A percentile compares a stretch with the other conserved stretches of the same genome.
Evolutionary conservation across 2,797 vertebrate genomes (phyloP).

Genomic region (Galago senegalensis): DNA sequence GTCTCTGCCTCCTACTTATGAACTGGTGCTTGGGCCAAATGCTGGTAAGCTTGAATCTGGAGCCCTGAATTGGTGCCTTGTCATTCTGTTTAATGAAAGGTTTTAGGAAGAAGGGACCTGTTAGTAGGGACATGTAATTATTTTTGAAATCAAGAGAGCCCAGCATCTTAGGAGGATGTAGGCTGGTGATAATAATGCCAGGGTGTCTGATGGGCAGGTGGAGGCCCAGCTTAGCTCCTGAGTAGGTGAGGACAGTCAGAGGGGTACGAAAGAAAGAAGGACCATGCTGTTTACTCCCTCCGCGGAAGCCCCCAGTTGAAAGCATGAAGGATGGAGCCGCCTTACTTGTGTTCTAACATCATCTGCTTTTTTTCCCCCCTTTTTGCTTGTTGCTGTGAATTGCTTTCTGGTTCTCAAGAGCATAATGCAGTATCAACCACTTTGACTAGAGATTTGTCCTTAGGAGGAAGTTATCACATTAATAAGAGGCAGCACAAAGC

Average conservation of each 20-base stretch:
- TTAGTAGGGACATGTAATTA: slow-evolving; percentile 71
- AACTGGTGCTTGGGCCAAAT: slow-evolving; percentile 15
- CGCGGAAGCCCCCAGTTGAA: background rate
- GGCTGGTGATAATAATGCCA: slow-evolving; percentile 35
- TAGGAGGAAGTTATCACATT: slow-evolving; percentile 21
- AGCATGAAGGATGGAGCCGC: background rate
- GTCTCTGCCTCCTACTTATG: slow-evolving; percentile 40
- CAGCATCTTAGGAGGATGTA: slow-evolving; percentile 41
- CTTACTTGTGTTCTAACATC: background rate
- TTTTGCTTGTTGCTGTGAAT: slow-evolving; percentile 22
- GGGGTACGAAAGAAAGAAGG: background rate
- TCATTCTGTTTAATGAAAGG: slow-evolving; percentile 79
- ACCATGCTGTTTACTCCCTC: background rate
- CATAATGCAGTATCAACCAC: slow-evolving; percentile 43
- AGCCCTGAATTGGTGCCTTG: slow-evolving; percentile 63
- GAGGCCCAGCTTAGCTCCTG: slow-evolving; percentile 42
- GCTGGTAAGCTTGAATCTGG: slow-evolving; percentile 51
- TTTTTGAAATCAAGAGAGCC: slow-evolving; percentile 75
- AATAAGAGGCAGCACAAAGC: slow-evolving; percentile 24
- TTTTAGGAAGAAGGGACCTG: slow-evolving; percentile 76
- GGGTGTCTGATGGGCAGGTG: slow-evolving; percentile 15
- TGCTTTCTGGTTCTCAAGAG: slow-evolving; percentile 67
- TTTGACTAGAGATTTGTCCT: slow-evolving; percentile 58
- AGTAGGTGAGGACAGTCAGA: background rate
- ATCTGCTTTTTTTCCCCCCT: background rate